Evolutionary conservation across 1,140 invertebrate genomes (phyloP), one percentile per base, ranked within the genome.

Genomic region (Polypedilum vanderplanki): DNA sequence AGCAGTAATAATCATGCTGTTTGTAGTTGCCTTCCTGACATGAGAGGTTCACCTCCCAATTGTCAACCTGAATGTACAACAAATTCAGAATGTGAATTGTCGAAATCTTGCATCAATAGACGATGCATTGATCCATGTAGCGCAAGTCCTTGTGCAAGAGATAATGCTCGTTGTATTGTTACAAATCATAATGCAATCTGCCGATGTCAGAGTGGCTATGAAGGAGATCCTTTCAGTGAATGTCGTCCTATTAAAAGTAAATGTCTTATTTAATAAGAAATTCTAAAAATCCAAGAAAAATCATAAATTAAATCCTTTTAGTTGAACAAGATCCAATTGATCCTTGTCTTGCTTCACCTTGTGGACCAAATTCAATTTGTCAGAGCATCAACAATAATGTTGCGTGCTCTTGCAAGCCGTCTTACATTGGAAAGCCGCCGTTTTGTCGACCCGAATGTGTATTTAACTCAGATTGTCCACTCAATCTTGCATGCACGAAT

Each of bases 41-140:
- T 90, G 82, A 85, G 92, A 76, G 91, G 91, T 76, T 86, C 90
- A 76, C 86, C 92, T 20, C 90, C 90, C 76, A 90, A 89, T 80
- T 93, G 91, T 82, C 86, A 90, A 74, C 91, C 92, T 73, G 90
- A 93, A 85, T 93, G 92, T 82, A 87, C 88, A 40, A 86, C 89
- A 74, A 88, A 90, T 80, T 87, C 88, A 46, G 91, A 93, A 83
- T 94, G 93, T 81, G 83, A 88, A 1, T 87, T 86, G 76, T 89
- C 91, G 83, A 83, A 88, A 77, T 91, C 90, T 67, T 94, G 92
- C 80, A 85, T 91, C 73, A 87, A 88, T 77, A 87, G 90, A 78
- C 90, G 88, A 83, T 94, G 93, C 83, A 83, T 82, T 75, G 88
- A 91, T 81, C 92, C 93, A 75, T 95, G 93, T 80, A 87, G 88